phyloP scores from a whole-genome alignment of 2,113 vertebrate species.

The Cepphus grylle region DNA sequence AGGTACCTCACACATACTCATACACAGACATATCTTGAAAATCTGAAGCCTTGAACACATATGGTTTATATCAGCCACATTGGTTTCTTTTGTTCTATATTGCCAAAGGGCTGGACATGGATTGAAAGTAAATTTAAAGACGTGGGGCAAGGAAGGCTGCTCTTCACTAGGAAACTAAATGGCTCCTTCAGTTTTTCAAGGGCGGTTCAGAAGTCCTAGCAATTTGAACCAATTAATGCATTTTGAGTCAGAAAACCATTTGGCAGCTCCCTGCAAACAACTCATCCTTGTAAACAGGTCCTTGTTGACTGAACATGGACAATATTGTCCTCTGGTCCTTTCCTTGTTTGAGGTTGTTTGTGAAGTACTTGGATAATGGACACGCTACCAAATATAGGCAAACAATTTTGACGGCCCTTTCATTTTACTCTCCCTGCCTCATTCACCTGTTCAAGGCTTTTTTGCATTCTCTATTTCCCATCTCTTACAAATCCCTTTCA shows the following conservation, averaged over 20 bases:
- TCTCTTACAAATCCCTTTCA: background rate
- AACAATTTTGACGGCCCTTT: background rate
- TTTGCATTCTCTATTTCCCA: background rate
- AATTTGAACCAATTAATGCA: background rate
- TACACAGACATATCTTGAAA: background rate
- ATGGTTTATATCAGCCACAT: background rate
- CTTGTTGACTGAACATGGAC: background rate
- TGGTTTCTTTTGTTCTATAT: background rate
- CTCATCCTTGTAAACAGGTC: background rate
- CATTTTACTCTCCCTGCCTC: background rate
- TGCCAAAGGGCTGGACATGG: background rate
- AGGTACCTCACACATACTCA: background rate
- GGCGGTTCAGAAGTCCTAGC: background rate
- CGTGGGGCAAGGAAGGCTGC: background rate
- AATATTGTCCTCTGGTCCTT: background rate
- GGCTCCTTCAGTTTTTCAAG: background rate
- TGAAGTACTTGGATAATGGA: background rate
- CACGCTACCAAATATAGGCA: background rate
- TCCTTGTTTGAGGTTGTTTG: background rate
- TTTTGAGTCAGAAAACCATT: background rate
- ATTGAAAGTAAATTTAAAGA: background rate
- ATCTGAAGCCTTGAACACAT: background rate
- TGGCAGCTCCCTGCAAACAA: background rate
- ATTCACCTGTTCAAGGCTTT: background rate
- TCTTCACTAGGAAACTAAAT: background rate